phyloP scores from a whole-genome alignment of 2,113 vertebrate species.

The Triplophysa tibetana region DNA sequence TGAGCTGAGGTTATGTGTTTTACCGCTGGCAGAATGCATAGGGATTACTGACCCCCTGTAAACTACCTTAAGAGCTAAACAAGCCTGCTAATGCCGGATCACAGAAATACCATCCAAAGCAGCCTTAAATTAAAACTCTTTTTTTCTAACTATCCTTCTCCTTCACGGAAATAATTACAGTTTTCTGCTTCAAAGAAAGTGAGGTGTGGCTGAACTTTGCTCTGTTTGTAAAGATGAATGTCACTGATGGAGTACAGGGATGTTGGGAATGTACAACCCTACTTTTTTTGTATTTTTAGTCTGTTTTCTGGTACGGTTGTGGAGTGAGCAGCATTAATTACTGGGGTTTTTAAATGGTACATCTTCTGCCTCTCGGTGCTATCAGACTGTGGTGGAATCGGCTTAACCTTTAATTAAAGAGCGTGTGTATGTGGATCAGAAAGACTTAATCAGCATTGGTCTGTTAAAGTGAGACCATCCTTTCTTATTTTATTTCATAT shows the following conservation, averaged over 20 bases:
- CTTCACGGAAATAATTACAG: conserved; percentile 3
- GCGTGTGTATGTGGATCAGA: conserved; percentile 34
- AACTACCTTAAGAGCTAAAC: conserved; percentile 64
- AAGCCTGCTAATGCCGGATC: conserved; percentile 51
- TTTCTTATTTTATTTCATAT: conserved; percentile 45
- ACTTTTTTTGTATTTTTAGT: conserved; percentile 29
- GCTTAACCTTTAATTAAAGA: conserved; percentile 71
- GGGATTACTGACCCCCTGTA: conserved; percentile 70
- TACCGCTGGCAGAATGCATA: conserved; percentile 31
- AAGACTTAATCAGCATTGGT: conserved; percentile 37
- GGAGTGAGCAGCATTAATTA: conserved; percentile 61
- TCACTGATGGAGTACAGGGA: conserved; percentile 17
- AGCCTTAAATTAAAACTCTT: conserved; percentile 21
- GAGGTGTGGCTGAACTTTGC: neutral
- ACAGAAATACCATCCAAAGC: conserved; percentile 46
- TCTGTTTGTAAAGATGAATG: conserved; percentile 7
- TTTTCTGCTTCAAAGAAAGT: conserved; percentile 7
- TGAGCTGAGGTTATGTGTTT: conserved; percentile 56
- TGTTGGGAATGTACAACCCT: neutral
- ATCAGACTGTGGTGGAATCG: conserved; percentile 62
- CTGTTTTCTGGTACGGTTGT: conserved; percentile 20
- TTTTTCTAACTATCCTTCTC: neutral
- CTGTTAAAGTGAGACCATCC: conserved; percentile 47
- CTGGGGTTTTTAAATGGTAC: conserved; percentile 58
- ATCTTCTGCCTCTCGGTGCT: conserved; percentile 59